These are phyloP conservation scores for Euplexia lucipara DNA, from an alignment of 2,888 invertebrate genomes.

Conservation along the genomic window DNA sequence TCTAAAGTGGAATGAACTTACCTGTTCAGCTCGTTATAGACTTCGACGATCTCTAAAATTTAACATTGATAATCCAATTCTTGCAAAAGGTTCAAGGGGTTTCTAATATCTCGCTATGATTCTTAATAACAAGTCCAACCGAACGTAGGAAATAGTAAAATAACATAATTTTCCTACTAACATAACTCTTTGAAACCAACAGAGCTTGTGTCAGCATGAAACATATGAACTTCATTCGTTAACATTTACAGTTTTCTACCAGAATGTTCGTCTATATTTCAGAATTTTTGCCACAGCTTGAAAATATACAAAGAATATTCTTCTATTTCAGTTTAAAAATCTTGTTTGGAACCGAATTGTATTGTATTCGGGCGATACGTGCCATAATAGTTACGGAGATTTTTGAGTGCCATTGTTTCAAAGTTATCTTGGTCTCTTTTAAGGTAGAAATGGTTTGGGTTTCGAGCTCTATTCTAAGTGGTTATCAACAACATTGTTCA, in stretches of 20 bases:
- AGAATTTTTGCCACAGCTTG: constrained; percentile 30
- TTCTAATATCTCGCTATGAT: too few species aligned
- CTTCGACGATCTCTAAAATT: too few species aligned
- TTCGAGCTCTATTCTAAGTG: constrained; percentile 27
- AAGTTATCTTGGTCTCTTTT: constrained; percentile 47
- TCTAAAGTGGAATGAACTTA: too few species aligned
- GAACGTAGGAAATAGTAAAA: too few species aligned
- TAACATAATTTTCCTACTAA: too few species aligned
- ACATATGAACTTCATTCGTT: constrained; percentile 22
- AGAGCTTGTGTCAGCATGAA: constrained; percentile 3
- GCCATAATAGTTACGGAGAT: constrained; percentile 56
- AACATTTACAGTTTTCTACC: constrained; percentile 35
- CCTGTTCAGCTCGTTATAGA: too few species aligned
- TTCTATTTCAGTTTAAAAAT: constrained; percentile 58
- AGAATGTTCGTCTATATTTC: constrained; percentile 46
- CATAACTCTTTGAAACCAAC: constrained; percentile 12
- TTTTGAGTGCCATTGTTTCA: constrained; percentile 43
- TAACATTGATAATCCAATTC: too few species aligned
- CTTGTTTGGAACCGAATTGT: constrained; percentile 56
- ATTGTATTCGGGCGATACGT: constrained; percentile 59
- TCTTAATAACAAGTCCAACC: too few species aligned
- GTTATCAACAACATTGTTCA: constrained; percentile 22
- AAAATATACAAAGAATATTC: constrained; percentile 51
- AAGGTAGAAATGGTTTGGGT: constrained; percentile 20
- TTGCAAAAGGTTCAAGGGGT: too few species aligned